Evolutionary conservation across 2,113 vertebrate species (phyloP), one percentile per base, ranked within the genome.

Genomic region (Brachionichthys hirsutus): DNA sequence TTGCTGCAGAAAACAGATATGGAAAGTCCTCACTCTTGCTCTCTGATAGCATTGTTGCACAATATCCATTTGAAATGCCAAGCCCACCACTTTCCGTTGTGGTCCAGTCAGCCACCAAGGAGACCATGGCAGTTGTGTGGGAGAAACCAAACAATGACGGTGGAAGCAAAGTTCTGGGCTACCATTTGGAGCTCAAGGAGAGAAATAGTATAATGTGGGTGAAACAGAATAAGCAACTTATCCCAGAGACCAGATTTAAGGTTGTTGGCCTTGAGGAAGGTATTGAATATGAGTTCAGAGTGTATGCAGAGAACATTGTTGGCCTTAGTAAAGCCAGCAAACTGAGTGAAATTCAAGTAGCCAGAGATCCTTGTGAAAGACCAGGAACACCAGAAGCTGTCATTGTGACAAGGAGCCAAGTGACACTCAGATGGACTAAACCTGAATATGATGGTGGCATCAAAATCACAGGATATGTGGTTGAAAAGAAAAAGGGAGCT

Each of bases 201-300:
- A 95, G 90, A 90, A 98, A 99, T 62, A 96, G 94, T 60, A 93
- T 99, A 67, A 78, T 99, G 17, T 99, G 97, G 97, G 85, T 93
- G 16, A 98, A 97, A 75, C 75, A 97, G 72, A 99, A 98, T 67
- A 99, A 98, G 87, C 93, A 94, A 53, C 75, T 95, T 22, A 94
- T 99, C 76, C 92, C 92, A 73, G 96, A 98, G 53, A 92, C 93
- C 36, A 93, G 94, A 85, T 94, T 94, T 77, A 99, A 98, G 81
- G 91, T 91, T 54, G 85, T 90, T 76, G 92, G 92, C 22, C 94
- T 99, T 30, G 97, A 98, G 38, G 97, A 99, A 76, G 96, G 97
- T 43, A 94, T 99, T 82, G 97, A 98, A 77, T 99, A 99, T 91
- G 97, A 99, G 82, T 99, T 94, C 63, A 94, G 95, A 89, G 93